A percentile compares a stretch with the other conserved stretches of the same genome.
phyloP scores from a whole-genome alignment of 2,113 vertebrate species.

The Anoplopoma fimbria region DNA sequence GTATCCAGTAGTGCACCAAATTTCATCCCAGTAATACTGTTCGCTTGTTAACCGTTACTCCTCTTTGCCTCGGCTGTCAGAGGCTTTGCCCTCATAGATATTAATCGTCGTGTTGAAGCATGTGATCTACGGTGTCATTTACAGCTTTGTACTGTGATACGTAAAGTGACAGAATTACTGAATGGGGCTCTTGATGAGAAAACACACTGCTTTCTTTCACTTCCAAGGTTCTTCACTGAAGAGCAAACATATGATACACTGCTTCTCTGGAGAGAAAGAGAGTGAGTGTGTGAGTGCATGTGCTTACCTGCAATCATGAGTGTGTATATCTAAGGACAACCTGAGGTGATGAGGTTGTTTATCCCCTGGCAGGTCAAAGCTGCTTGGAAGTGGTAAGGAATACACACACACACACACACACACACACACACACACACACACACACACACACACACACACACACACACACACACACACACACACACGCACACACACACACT shows the following conservation, averaged over 20 bases:
- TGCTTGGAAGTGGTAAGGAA: conserved; percentile 31
- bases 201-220: conserved; percentile 37
- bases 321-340: conserved; percentile 40
- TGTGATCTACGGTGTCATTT: conserved; percentile 11
- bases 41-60: not conserved
- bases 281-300: not conserved
- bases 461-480: conserved; percentile 12
- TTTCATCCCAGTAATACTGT: not conserved
- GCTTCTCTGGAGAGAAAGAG: not conserved
- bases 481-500: conserved; percentile 14
- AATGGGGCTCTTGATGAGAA: conserved; percentile 25
- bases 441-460: conserved; percentile 16
- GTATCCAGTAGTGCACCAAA: not conserved
- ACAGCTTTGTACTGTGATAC: conserved; percentile 26
- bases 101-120: not conserved
- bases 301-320: conserved; percentile 2
- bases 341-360: conserved; percentile 37
- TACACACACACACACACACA: not conserved
- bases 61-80: not conserved
- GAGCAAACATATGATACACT: conserved; percentile 25
- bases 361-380: conserved; percentile 37
- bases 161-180: conserved; percentile 33
- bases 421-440: conserved; percentile 17
- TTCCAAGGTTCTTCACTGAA: conserved; percentile 3
- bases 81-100: conserved; percentile 3